Conservation (phyloP, 2,888 invertebrate species). For the Uropetala carovei region DNA sequence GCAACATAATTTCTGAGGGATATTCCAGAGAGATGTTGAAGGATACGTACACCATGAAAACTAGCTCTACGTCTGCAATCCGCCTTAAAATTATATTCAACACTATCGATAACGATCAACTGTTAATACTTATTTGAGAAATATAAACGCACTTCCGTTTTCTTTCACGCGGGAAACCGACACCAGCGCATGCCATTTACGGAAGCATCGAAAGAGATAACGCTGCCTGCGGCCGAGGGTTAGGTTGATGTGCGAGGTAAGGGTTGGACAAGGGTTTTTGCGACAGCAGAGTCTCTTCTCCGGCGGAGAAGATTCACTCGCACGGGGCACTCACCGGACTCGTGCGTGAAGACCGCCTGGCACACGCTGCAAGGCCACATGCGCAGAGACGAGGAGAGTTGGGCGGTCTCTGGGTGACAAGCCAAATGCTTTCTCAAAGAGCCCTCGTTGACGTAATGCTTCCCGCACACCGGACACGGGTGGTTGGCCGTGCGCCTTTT, state of each 20-base stretch:
- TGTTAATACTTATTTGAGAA: slow-evolving; percentile 24
- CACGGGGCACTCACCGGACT: slow-evolving; percentile 84
- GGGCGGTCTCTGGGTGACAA: slow-evolving; percentile 94
- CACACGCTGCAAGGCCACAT: slow-evolving; percentile 98
- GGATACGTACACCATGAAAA: neutral
- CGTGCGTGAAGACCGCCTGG: slow-evolving; percentile 96
- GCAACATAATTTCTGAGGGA: too few relatives aligned
- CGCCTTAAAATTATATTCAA: neutral
- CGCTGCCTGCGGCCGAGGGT: neutral
- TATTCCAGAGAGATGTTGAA: neutral
- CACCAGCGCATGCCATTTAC: neutral
- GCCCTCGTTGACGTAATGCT: slow-evolving; percentile 96
- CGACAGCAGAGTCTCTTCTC: neutral
- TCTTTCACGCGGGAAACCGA: too few relatives aligned
- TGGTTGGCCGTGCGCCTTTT: slow-evolving; percentile 96
- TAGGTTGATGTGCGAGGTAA: neutral
- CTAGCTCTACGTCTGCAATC: neutral
- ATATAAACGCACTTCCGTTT: neutral
- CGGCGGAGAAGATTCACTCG: neutral
- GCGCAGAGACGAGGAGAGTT: slow-evolving; percentile 89
- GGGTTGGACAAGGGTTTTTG: neutral
- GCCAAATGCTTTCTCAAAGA: slow-evolving; percentile 94
- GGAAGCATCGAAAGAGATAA: neutral
- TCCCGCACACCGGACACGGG: slow-evolving; percentile 96
- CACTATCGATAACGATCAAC: neutral